These are phyloP conservation scores for Thelaira solivaga DNA, from an alignment of 2,888 invertebrate species.

Conservation along the genomic window DNA sequence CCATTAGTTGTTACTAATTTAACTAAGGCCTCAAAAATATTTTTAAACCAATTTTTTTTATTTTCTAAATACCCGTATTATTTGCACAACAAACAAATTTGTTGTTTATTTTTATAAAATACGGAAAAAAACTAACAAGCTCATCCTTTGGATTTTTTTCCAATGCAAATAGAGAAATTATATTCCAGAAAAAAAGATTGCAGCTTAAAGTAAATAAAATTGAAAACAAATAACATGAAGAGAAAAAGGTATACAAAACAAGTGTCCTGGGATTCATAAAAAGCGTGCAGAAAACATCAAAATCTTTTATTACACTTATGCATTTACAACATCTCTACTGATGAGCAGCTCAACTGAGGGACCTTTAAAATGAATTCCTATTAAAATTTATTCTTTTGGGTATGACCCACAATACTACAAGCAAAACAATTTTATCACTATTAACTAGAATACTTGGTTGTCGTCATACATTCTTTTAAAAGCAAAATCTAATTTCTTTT, in stretches of 20 bases:
- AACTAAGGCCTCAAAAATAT: background rate
- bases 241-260: slow-evolving; percentile 29
- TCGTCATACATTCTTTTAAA: slow-evolving; percentile 48
- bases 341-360: slow-evolving; percentile 18
- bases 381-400: slow-evolving; percentile 38
- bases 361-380: background rate
- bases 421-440: slow-evolving; percentile 41
- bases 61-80: slow-evolving; percentile 10
- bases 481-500: slow-evolving; percentile 18
- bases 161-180: slow-evolving; percentile 36
- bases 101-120: background rate
- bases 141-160: slow-evolving; percentile 39
- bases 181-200: slow-evolving; percentile 46
- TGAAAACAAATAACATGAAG: slow-evolving; percentile 8
- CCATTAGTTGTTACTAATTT: no score
- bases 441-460: slow-evolving; percentile 41
- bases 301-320: slow-evolving; percentile 45
- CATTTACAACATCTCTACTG: slow-evolving; percentile 53
- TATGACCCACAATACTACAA: background rate
- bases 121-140: slow-evolving; percentile 37
- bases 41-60: background rate
- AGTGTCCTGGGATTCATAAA: slow-evolving; percentile 58
- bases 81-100: background rate
- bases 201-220: background rate
- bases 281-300: slow-evolving; percentile 37